phyloP scores from a whole-genome alignment of 2,797 vertebrate genomes.

The Squalus acanthias region DNA sequence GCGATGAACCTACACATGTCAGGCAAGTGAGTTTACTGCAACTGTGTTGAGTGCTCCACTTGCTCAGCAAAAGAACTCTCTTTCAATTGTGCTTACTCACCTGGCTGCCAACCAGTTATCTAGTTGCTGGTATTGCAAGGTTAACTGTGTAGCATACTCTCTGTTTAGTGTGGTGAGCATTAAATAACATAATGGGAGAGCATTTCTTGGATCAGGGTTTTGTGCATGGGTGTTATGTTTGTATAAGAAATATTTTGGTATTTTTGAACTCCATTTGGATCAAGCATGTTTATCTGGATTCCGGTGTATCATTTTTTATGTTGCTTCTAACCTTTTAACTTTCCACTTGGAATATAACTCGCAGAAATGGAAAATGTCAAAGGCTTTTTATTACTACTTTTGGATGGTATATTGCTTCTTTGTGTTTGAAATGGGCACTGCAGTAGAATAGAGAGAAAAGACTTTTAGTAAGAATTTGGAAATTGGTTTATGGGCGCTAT shows the following conservation, averaged over 20 bases:
- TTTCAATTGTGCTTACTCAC: not conserved
- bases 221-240: not conserved
- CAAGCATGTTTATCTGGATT: not conserved
- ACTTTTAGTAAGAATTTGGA: not conserved
- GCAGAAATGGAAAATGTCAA: conserved; percentile 22
- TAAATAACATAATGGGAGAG: not conserved
- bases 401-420: not conserved
- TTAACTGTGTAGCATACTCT: not conserved
- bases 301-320: not conserved
- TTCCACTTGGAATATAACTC: not conserved
- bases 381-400: conserved; percentile 31
- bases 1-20: not conserved
- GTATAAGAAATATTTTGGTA: not conserved
- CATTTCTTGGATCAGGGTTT: not conserved
- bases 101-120: conserved; percentile 5
- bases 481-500: conserved; percentile 12
- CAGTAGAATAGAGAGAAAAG: not conserved
- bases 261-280: not conserved
- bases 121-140: not conserved
- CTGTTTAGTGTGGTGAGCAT: not conserved
- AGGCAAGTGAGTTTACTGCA: not conserved
- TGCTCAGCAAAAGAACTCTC: not conserved
- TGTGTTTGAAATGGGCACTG: not conserved
- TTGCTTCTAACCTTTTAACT: not conserved
- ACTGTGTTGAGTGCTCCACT: not conserved